phyloP scores from a whole-genome alignment of 37 sponge, comb jelly and placozoan genomes.

The Haliclona indistincta region DNA sequence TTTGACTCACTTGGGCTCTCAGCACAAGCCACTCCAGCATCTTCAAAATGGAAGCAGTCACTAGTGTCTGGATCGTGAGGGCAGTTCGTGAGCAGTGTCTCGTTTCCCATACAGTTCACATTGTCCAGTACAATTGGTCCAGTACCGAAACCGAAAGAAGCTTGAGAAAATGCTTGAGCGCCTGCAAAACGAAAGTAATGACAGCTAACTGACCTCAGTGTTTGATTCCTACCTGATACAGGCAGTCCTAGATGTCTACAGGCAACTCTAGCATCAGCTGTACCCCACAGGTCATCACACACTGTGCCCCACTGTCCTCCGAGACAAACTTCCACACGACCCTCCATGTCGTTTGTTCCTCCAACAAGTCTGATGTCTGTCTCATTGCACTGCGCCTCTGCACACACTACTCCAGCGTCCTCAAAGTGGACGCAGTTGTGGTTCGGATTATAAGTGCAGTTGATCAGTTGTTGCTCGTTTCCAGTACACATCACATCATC shows the following conservation, averaged over 20 bases:
- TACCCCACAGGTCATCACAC: neutral
- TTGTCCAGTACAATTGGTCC: slow-evolving; percentile 36
- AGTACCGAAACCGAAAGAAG: slow-evolving; percentile 12
- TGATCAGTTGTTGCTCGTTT: slow-evolving; percentile 1
- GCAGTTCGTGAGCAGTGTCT: slow-evolving; percentile 5
- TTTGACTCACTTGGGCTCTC: too few species aligned
- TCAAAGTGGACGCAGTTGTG: slow-evolving; percentile 26
- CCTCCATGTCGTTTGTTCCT: neutral
- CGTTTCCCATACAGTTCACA: slow-evolving; percentile 29
- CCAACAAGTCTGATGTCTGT: neutral
- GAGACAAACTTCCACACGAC: neutral
- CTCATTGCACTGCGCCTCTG: too few species aligned
- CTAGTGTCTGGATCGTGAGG: neutral
- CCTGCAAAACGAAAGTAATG: too few species aligned
- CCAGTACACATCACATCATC: slow-evolving; percentile 41
- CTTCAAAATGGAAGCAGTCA: slow-evolving; percentile 28
- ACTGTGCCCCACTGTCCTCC: neutral
- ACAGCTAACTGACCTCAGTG: too few species aligned
- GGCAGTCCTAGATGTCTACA: slow-evolving; percentile 3
- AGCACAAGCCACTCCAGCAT: slow-evolving; percentile 40
- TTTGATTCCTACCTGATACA: too few species aligned
- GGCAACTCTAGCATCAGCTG: neutral
- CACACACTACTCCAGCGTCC: slow-evolving; percentile 45
- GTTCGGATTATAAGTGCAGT: neutral
- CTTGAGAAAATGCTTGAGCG: neutral